Evolutionary conservation across 2,797 vertebrate species (phyloP), one percentile per base, ranked within the genome.

Genomic region (Yasuhikotakia modesta): DNA sequence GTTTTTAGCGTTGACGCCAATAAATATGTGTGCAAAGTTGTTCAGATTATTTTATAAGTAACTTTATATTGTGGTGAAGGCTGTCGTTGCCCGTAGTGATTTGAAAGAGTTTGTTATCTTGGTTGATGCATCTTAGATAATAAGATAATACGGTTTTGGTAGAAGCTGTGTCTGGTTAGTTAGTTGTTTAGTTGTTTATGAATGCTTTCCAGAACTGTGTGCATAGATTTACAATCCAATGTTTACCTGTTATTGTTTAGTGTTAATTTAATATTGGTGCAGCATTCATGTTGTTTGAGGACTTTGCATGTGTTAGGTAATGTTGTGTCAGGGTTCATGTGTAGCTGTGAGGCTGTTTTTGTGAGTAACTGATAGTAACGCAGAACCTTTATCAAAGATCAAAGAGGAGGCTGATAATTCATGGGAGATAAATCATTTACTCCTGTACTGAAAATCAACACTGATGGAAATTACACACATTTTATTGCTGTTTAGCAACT

Each of bases 371-470:
- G 11, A 69, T 61, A 0, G 1, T n/a, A 69, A 43, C 60, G 27
- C 39, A 24, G 65, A 48, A 61, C 69, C 43, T 22, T 45, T 19
- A 61, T 69, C 74, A 5, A 16, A 77, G 57, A 77, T 77, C 66
- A 75, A 70, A 48, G 69, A 53, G 74, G 68, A 3, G 58, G 53
- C 2, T 14, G 46, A 35, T 65, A 17, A 14, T 78, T 80, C 75
- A 71, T 46, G 84, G 84, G 57, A 21, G 5, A 24, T 79, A 52
- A 79, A 66, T 60, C 57, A 78, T 82, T 86, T 73, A 79, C 74
- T 22, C 69, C 21, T 3, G 72, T 22, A 58, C 55, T 32, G 32
- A 80, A 66, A 65, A 24, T 68, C 19, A 3, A 27, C 21, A 61
- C 43, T 69, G 13, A 69, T 39, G 55, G 45, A 71, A 65, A 55